A percentile compares a stretch with the other conserved stretches of the same genome.
phyloP scores from a whole-genome alignment of 2,797 vertebrate species.

The Hypotaenidia philippensis region DNA sequence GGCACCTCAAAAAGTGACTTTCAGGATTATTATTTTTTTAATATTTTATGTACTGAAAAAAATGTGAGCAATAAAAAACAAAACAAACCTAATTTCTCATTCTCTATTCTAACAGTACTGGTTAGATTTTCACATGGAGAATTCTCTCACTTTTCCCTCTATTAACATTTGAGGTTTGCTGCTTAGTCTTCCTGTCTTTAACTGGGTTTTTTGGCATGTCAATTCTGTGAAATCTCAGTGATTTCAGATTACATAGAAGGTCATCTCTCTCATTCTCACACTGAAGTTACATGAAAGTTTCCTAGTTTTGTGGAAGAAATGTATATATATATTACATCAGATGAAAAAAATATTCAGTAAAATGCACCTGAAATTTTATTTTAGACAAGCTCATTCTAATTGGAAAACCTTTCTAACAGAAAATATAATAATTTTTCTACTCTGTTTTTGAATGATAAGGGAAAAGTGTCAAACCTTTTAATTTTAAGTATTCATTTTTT shows the following conservation, averaged over 20 bases:
- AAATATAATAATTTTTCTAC: background rate
- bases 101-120: background rate
- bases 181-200: background rate
- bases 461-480: background rate
- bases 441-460: background rate
- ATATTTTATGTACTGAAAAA: background rate
- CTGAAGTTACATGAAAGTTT: background rate
- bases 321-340: background rate
- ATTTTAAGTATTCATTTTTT: constrained; percentile 14
- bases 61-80: background rate
- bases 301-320: background rate
- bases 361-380: background rate
- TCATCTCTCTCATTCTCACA: background rate
- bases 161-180: background rate
- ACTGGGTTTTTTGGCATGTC: background rate
- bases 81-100: background rate
- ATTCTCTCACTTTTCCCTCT: background rate
- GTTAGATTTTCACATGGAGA: background rate
- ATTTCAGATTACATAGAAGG: background rate
- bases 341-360: background rate
- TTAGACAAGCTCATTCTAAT: background rate
- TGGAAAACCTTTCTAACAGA: background rate
- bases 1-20: background rate
- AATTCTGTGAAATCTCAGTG: background rate
- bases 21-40: background rate